Base-by-base conservation (phyloP, 2,113 vertebrate species). In the Anarhynchus alexandrinus region DNA sequence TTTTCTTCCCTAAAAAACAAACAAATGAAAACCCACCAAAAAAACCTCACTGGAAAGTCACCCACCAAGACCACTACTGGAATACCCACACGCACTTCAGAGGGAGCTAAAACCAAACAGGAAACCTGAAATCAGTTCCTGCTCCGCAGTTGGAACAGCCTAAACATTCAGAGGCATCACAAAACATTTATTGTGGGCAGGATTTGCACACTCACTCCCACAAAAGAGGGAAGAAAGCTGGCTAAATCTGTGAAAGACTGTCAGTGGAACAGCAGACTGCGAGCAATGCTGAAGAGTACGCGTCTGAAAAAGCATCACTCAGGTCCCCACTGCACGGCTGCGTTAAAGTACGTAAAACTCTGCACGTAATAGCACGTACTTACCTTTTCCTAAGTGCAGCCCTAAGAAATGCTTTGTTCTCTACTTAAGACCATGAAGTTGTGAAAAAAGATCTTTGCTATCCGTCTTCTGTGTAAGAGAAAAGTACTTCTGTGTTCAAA, bases 151-250 rank as follows among this genome's bases (percentile, higher is more conserved):
- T 34, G 47, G 26, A 49, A 7, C 8, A 40, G 36, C 38, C 27
- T 32, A 2, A 47, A 9, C 4, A 6, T 2, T 26, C 42, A 20
- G 34, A 17, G 26, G 29, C 55, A 58, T 4, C 26, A 30, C 67
- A 45, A 23, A 43, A n/a, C 0, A 0, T 15, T 17, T 3, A 0
- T 2, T 4, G 0, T 0, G 2, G 51, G 36, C 22, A 57, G 62
- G 23, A 52, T 3, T 11, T 34, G 26, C 55, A 36, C 12, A 4
- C 20, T 6, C n/a, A 12, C 17, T 19, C 65, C 62, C 29, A 9
- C 7, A 6, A 10, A 9, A 29, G 5, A 42, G 20, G 11, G 42
- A 26, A 72, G 59, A 34, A 58, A 54, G 18, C 11, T 30, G 29
- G 40, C 21, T 38, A 6, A 17, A 3, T 1, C 65, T 18, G 1